Percentiles rank a stretch among this genome's conserved stretches.
phyloP scores from a whole-genome alignment of 92 coral and sea anemone genomes.

The Desmophyllum pertusum region DNA sequence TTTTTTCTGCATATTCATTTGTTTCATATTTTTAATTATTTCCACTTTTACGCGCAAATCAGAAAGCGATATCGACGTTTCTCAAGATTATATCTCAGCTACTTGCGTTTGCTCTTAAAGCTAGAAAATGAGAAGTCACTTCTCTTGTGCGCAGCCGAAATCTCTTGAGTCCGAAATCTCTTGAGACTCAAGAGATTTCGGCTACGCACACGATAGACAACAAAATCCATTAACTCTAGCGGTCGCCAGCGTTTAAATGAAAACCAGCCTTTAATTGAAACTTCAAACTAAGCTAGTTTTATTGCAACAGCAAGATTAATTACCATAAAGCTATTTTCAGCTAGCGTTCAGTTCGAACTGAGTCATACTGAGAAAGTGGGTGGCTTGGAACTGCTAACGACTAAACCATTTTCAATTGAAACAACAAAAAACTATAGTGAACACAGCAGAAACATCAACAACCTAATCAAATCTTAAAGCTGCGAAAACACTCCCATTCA shows the following conservation, averaged over 20 bases:
- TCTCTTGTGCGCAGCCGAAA: too few relatives aligned
- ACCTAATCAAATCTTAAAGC: not conserved
- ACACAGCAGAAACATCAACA: not conserved
- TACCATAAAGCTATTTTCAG: not conserved
- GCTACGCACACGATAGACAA: too few relatives aligned
- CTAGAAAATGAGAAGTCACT: too few relatives aligned
- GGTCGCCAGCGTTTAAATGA: too few relatives aligned
- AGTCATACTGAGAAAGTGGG: not conserved
- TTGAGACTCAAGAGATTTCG: too few relatives aligned
- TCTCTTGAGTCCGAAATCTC: too few relatives aligned
- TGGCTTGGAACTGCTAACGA: too few relatives aligned
- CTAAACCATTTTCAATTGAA: not conserved
- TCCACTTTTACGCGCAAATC: not conserved
- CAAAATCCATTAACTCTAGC: not conserved
- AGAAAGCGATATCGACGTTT: too few relatives aligned
- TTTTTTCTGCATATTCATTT: not conserved
- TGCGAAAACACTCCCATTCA: not conserved
- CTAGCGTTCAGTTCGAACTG: not conserved
- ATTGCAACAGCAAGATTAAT: not conserved
- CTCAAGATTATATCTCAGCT: too few relatives aligned
- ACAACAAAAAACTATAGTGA: not conserved
- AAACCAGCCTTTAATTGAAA: too few relatives aligned
- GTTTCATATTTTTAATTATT: not conserved
- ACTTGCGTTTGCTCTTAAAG: too few relatives aligned
- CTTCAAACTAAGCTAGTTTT: not conserved